These are phyloP conservation scores for Drosophila neonasuta DNA, from an alignment of 2,888 invertebrate species.

Conservation along the genomic window DNA sequence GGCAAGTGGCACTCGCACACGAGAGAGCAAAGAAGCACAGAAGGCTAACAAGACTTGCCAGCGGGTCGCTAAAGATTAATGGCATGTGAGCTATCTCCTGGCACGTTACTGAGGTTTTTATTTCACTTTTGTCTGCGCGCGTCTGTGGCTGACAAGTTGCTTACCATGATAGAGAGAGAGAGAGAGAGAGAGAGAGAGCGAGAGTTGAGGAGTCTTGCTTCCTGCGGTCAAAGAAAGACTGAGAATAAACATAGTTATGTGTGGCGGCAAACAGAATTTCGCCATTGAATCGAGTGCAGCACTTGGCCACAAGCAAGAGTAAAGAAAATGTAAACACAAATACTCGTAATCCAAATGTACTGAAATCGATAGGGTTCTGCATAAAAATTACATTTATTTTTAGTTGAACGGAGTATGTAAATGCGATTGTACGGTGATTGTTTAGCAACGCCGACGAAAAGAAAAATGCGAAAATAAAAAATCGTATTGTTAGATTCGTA, in stretches of 20 bases:
- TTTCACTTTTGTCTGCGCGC: slow-evolving; percentile 17
- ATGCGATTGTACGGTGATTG: neutral
- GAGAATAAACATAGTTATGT: neutral
- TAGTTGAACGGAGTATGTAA: neutral
- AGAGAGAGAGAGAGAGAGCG: no score
- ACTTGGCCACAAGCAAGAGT: neutral
- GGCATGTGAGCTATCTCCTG: slow-evolving; percentile 26
- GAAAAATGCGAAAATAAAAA: no score
- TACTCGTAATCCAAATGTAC: neutral
- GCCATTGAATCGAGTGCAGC: slow-evolving; percentile 6
- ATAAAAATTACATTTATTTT: slow-evolving; percentile 13
- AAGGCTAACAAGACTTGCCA: slow-evolving; percentile 25
- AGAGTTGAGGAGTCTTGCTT: no score
- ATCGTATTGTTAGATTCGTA: no score
- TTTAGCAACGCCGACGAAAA: neutral
- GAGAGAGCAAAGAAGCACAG: neutral
- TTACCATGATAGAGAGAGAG: neutral
- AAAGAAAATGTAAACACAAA: neutral
- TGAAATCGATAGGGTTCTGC: neutral
- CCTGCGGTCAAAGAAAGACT: slow-evolving; percentile 12
- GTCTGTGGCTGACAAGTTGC: slow-evolving; percentile 28
- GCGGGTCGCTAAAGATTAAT: slow-evolving; percentile 43
- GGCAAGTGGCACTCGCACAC: slow-evolving; percentile 13
- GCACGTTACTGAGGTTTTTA: slow-evolving; percentile 28
- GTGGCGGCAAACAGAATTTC: neutral